Evolutionary conservation across 2,888 invertebrate species (phyloP).

Genomic region (Brenthis hecate): DNA sequence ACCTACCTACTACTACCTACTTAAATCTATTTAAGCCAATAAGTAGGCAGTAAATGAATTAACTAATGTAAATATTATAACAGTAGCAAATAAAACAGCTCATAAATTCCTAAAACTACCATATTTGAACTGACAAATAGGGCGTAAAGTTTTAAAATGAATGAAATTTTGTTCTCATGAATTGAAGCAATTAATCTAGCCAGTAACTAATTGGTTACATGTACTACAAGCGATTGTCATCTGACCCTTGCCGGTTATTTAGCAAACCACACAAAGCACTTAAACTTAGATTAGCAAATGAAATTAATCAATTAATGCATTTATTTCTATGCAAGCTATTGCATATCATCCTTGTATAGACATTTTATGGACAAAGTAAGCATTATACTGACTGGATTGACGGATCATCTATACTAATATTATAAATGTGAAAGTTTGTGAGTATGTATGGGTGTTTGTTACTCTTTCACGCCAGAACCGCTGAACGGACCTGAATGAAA

Average conservation of each 20-base stretch:
- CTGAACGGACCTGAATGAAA: too few relatives aligned
- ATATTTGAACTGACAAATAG: too few relatives aligned
- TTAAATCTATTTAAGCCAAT: too few relatives aligned
- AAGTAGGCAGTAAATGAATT: too few relatives aligned
- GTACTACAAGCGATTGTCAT: conserved; percentile 21
- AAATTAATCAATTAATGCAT: conserved; percentile 19
- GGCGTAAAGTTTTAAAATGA: neutral
- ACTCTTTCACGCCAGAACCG: too few relatives aligned
- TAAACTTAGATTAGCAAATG: conserved; percentile 14
- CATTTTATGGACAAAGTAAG: neutral
- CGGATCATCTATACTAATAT: neutral
- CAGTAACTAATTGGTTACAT: conserved; percentile 18
- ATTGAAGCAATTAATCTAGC: neutral
- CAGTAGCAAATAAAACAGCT: too few relatives aligned
- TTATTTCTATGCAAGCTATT: neutral
- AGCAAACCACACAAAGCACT: conserved; percentile 24
- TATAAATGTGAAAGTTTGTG: too few relatives aligned
- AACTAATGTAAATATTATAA: too few relatives aligned
- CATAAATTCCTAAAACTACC: too few relatives aligned
- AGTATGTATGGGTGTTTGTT: too few relatives aligned
- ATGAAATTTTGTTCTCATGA: neutral
- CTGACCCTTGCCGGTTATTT: conserved; percentile 22
- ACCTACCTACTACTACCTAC: too few relatives aligned
- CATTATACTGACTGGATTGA: neutral
- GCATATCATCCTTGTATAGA: neutral